Base-by-base conservation (phyloP, 2,888 invertebrate species). In the Drosophila ezoana region DNA sequence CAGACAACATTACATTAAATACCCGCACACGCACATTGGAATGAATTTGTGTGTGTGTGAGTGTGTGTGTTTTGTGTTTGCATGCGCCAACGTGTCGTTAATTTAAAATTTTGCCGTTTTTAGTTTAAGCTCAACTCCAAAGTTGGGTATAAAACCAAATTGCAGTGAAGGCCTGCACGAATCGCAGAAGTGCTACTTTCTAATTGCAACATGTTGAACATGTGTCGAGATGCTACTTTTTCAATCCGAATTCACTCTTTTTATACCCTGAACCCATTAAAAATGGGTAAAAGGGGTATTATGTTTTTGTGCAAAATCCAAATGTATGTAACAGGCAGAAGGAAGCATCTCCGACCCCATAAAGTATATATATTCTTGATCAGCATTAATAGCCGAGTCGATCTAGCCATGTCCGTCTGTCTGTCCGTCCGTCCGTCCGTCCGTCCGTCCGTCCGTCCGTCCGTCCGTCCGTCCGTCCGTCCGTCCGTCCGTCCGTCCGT, bases 81-180 rank as follows among this genome's bases (percentile, higher is more conserved):
- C 35, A 18, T 18, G 43, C 23, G 38, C 47, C 56, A 60, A 44
- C 40, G 53, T 48, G 52, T 69, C 58, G 76, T 73, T 80, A 74
- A 82, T 80, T 80, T 83, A 81, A 83, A 88, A 88, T 72, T 79
- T 77, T 74, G 52, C 67, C 56, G 76, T 71, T 83, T 86, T 88
- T 83, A 88, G 87, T 75, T 80, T 67, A 75, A 70, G 65, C 71
- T 51, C 23, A 56, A 64, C 51, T 43, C 54, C 4, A 74, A 77
- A 47, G 73, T 49, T 61, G 33, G 20, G 20, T 28, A 43, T 28
- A 40, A 52, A 52, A n/a, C 4, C 58, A 40, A 14, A 16, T 13
- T 40, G 1, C 38, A 2, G 8, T 20, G 8, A 37, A 58, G 57
- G 66, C 38, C 73, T 28, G n/a, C 53, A n/a, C 66, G 83, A 76